Base-by-base conservation (phyloP, 2,113 vertebrate genomes). In the Neopipo cinnamomea region DNA sequence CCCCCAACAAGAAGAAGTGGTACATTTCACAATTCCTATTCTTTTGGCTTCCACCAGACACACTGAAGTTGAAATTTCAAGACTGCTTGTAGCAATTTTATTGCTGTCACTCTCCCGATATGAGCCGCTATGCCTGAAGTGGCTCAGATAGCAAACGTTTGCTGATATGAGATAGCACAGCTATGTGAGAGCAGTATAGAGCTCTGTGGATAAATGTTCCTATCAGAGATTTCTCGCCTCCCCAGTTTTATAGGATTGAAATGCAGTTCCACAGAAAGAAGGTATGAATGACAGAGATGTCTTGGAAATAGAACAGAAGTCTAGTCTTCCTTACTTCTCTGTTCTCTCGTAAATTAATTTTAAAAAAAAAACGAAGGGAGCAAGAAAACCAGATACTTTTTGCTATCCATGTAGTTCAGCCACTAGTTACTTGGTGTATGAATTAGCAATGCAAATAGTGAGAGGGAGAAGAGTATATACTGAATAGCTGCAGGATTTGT, bases 391-490 rank as follows among this genome's bases (percentile, higher is more conserved):
- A 61, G 53, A 25, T 39, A 12, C 6, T 67, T 88, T 67, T 41
- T 37, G 16, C 31, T 67, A 4, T 31, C 31, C 63, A 9, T 55
- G 63, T 55, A 12, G 2, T 73, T 93, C 63, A 88, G 46, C 50
- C 75, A 31, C 58, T 76, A 39, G 71, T 89, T 73, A 73, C 7
- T 35, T 52, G 33, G 39, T 44, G 17, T 80, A 39, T 55, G 63
- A 80, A 71, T 74, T 94, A 77, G 71, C 72, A 88, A n/a, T 59
- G 82, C 89, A 90, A 74, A 89, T 17, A 74, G 39, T 8, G 46
- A 90, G 78, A 87, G 21, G 47, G 84, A 95, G 52, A 91, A 39
- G 46, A 62, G 55, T 53, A 77, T 67, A 76, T 86, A 35, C 17
- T 42, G 76, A 63, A 50, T 58, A 80, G 46, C 72, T 84, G 76